A percentile compares a stretch with the other conserved stretches of the same genome.
Conservation (phyloP, 2,797 vertebrate genomes). For the Chelon auratus region DNA sequence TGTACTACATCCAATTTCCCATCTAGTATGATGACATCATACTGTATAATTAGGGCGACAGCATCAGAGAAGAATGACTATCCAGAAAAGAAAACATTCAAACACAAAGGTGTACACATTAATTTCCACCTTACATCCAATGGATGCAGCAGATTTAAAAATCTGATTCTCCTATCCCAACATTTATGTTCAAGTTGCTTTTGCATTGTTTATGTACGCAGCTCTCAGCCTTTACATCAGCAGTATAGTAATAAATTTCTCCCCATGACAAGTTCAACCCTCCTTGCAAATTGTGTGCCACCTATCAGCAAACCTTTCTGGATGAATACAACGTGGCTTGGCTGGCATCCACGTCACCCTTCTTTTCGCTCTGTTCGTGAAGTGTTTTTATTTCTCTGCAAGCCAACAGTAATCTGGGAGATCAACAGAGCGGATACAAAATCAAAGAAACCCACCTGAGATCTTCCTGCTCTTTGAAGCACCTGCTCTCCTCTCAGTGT, state of each 20-base stretch:
- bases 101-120: neutral
- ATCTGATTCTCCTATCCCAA: neutral
- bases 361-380: constrained; percentile 34
- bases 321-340: constrained; percentile 23
- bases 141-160: neutral
- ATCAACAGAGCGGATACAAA: constrained; percentile 48
- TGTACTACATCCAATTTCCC: constrained; percentile 28
- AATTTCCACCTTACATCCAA: too few species aligned
- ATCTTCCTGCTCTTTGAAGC: constrained; percentile 55
- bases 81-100: too few species aligned
- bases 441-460: constrained; percentile 65
- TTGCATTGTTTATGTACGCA: constrained; percentile 3
- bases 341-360: constrained; percentile 22
- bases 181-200: neutral
- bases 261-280: constrained; percentile 19
- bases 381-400: constrained; percentile 30
- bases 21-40: constrained; percentile 27
- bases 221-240: constrained; percentile 1
- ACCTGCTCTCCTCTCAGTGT: constrained; percentile 50
- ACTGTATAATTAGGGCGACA: constrained; percentile 7
- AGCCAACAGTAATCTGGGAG: constrained; percentile 46
- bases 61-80: too few species aligned
- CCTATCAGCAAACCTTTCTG: constrained; percentile 40
- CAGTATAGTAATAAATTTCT: neutral
- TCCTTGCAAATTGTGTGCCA: constrained; percentile 21